Conservation (phyloP, 2,797 vertebrate genomes). For the Rhadinocentrus ornatus region DNA sequence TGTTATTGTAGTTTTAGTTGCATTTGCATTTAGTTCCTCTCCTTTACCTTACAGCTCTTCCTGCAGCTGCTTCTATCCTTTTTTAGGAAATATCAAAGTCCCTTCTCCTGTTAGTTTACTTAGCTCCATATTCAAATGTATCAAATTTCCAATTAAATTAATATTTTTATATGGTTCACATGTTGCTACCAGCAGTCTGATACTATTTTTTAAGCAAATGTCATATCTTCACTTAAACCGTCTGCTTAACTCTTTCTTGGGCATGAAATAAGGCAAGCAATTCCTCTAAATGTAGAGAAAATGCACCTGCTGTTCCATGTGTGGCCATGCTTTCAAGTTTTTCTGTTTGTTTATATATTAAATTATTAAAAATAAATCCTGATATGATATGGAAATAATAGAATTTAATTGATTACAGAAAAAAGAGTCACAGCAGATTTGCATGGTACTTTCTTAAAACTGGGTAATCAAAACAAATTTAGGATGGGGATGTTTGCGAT, state of each 20-base stretch:
- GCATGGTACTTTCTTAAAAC: slow-evolving; percentile 11
- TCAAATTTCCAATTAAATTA: not conserved
- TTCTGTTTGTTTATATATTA: not conserved
- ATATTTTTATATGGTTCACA: not conserved
- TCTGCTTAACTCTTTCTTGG: not conserved
- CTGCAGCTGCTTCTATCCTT: not conserved
- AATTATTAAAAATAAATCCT: not conserved
- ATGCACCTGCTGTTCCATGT: not conserved
- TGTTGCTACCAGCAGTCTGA: not conserved
- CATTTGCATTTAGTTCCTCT: not conserved
- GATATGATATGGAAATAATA: not conserved
- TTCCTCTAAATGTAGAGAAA: not conserved
- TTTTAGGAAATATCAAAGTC: not conserved
- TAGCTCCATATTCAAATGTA: not conserved
- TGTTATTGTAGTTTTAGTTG: not conserved
- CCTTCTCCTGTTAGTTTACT: not conserved
- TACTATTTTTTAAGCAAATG: not conserved
- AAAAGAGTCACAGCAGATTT: not conserved
- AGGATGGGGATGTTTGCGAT: slow-evolving; percentile 6
- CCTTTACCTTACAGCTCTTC: not conserved
- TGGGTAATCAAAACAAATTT: slow-evolving; percentile 26
- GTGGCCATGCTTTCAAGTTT: not conserved
- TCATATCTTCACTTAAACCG: not conserved
- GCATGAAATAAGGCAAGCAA: not conserved
- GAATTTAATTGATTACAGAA: not conserved